Percentiles rank a stretch among this genome's conserved stretches.
Evolutionary conservation across 2,113 vertebrate genomes (phyloP).

Genomic region (Gobio gobio): DNA sequence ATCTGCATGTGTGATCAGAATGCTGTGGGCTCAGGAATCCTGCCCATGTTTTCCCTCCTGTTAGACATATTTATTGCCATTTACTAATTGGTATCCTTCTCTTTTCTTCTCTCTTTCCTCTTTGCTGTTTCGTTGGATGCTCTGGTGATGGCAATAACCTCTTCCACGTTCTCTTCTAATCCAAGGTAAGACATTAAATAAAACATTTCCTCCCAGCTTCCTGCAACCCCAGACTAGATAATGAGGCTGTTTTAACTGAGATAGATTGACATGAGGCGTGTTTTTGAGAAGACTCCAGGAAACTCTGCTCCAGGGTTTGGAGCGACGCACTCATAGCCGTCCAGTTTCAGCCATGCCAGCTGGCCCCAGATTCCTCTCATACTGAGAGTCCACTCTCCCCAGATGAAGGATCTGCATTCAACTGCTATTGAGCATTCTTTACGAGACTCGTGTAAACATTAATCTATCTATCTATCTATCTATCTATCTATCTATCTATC

Average conservation of each 20-base stretch:
- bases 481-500: neutral
- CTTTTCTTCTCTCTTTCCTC: slow-evolving; percentile 32
- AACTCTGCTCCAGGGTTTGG: slow-evolving; percentile 28
- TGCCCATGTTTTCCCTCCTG: slow-evolving; percentile 26
- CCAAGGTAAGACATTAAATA: slow-evolving; percentile 56
- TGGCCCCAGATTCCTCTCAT: slow-evolving; percentile 20
- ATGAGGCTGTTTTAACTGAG: slow-evolving; percentile 35
- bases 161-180: neutral
- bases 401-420: slow-evolving; percentile 26
- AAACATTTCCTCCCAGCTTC: slow-evolving; percentile 19
- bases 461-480: neutral
- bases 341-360: slow-evolving; percentile 38
- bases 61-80: slow-evolving; percentile 51
- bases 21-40: slow-evolving; percentile 22
- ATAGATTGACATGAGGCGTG: slow-evolving; percentile 45
- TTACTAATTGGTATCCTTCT: slow-evolving; percentile 46
- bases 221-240: slow-evolving; percentile 33
- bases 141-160: slow-evolving; percentile 28
- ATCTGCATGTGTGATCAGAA: slow-evolving; percentile 53
- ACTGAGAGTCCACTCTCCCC: neutral
- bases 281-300: slow-evolving; percentile 47
- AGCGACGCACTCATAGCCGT: slow-evolving; percentile 13
- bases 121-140: slow-evolving; percentile 10
- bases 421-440: neutral
- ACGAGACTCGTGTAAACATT: neutral